A percentile compares a stretch with the other conserved stretches of the same genome.
Evolutionary conservation across 2,888 invertebrate genomes (phyloP).

Genomic region (Pheosia tremula): DNA sequence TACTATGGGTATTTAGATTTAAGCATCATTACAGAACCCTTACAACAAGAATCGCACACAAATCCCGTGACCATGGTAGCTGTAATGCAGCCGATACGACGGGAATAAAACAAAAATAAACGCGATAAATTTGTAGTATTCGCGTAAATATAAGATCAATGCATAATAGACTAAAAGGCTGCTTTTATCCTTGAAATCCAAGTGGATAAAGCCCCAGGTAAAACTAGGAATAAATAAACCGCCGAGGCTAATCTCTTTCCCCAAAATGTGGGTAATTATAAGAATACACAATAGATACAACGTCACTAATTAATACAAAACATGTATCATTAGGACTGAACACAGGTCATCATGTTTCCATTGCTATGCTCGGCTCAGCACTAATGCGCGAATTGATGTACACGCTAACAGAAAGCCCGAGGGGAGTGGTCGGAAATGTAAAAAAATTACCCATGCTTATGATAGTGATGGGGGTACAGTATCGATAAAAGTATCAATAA

Average conservation of each 20-base stretch:
- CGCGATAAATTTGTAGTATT: too few species aligned
- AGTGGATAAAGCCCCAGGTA: too few species aligned
- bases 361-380: constrained; percentile 19
- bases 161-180: too few species aligned
- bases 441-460: constrained; percentile 46
- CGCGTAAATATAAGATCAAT: too few species aligned
- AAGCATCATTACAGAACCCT: too few species aligned
- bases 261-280: neutral
- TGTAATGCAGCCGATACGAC: too few species aligned
- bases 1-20: too few species aligned
- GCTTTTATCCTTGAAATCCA: too few species aligned
- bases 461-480: constrained; percentile 28
- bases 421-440: constrained; percentile 39
- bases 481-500: constrained; percentile 18
- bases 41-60: too few species aligned
- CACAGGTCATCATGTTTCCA: constrained; percentile 19
- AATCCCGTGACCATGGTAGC: too few species aligned
- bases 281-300: neutral
- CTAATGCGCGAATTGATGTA: constrained; percentile 52
- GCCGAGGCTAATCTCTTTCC: neutral
- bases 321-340: constrained; percentile 27
- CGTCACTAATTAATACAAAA: constrained; percentile 25
- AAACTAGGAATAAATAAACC: neutral
- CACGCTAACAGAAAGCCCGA: constrained; percentile 39
- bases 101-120: too few species aligned